phyloP scores from a whole-genome alignment of 2,888 invertebrate species.

The Dichetophora obliterata region DNA sequence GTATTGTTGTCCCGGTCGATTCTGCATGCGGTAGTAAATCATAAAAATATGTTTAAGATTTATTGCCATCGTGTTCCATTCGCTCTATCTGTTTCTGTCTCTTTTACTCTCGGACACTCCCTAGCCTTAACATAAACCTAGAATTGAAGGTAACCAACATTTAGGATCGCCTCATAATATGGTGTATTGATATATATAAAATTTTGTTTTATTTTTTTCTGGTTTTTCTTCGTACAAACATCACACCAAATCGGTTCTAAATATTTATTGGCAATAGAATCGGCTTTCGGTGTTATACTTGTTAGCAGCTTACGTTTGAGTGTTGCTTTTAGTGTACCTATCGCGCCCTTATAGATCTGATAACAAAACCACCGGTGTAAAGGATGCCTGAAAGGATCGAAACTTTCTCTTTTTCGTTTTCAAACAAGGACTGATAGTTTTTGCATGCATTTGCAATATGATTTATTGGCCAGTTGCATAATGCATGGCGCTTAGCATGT shows the following conservation, averaged over 20 bases:
- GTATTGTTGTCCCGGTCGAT: conserved; percentile 52
- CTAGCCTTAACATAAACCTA: not conserved
- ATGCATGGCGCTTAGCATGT: conserved; percentile 16
- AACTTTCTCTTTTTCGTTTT: conserved; percentile 39
- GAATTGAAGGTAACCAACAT: not conserved
- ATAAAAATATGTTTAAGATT: conserved; percentile 62
- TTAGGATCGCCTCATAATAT: conserved; percentile 28
- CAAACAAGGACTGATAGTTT: not conserved
- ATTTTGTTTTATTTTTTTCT: not conserved
- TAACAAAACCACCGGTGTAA: conserved; percentile 63
- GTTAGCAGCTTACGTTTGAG: conserved; percentile 42
- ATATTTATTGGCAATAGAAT: not conserved
- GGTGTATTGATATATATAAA: conserved; percentile 23
- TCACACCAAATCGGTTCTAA: too few relatives aligned
- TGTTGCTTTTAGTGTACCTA: conserved; percentile 46
- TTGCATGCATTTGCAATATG: conserved; percentile 16
- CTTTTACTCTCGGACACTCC: too few relatives aligned
- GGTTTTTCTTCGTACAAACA: not conserved
- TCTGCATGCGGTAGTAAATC: conserved; percentile 66
- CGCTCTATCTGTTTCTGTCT: not conserved
- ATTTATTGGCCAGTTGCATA: conserved; percentile 19
- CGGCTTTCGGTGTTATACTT: not conserved
- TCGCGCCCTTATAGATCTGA: conserved; percentile 63
- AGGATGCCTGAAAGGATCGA: not conserved
- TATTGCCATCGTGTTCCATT: not conserved